Percentiles rank a stretch among this genome's conserved stretches.
Evolutionary conservation across 2,888 invertebrate genomes (phyloP).

Genomic region (Volucella inanis): DNA sequence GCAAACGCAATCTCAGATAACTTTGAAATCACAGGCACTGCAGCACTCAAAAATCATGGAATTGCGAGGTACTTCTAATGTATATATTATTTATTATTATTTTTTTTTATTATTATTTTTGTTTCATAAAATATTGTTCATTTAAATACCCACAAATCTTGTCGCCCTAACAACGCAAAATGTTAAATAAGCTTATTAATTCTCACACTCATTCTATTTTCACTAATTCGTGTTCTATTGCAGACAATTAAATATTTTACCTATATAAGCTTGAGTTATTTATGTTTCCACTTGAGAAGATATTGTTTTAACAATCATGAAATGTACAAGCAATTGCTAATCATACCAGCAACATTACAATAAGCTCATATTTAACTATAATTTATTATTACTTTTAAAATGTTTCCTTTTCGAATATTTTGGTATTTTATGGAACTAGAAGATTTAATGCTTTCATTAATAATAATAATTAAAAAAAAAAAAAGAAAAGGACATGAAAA

Average conservation of each 20-base stretch:
- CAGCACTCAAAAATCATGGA: slow-evolving; percentile 84
- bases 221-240: slow-evolving; percentile 8
- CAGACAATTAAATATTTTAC: background rate
- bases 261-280: background rate
- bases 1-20: slow-evolving; percentile 79
- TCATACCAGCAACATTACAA: background rate
- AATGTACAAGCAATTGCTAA: background rate
- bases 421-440: too few species aligned
- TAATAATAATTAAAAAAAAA: too few species aligned
- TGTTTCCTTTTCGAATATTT: too few species aligned
- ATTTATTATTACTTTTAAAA: too few species aligned
- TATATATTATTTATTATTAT: background rate
- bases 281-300: slow-evolving; percentile 13
- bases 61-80: slow-evolving; percentile 84
- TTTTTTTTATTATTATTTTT: background rate
- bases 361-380: too few species aligned
- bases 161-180: slow-evolving; percentile 5
- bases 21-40: slow-evolving; percentile 83
- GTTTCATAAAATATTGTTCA: background rate
- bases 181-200: slow-evolving; percentile 17
- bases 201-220: slow-evolving; percentile 3
- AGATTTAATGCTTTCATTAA: too few species aligned
- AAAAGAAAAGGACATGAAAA: too few species aligned
- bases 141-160: slow-evolving; percentile 1
- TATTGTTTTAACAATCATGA: slow-evolving; percentile 4